Percentiles rank a stretch among this genome's conserved stretches.
Evolutionary conservation across 2,888 invertebrate genomes (phyloP).

Genomic region (Drosophila aldrichi): DNA sequence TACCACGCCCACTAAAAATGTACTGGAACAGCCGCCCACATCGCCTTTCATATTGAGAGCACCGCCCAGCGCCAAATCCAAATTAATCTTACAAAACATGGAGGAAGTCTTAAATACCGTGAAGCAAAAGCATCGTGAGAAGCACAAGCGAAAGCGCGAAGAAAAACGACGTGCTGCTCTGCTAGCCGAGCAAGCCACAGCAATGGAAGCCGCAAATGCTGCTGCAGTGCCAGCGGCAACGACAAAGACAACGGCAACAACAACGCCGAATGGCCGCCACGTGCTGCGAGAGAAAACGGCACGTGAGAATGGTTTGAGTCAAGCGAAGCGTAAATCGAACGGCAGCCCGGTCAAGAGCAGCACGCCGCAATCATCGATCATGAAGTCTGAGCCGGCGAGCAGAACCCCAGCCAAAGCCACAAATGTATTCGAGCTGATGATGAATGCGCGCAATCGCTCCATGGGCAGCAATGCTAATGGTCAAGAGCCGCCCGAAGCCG

Average conservation of each 20-base stretch:
- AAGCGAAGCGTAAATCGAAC: constrained; percentile 38
- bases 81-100: constrained; percentile 84
- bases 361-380: constrained; percentile 41
- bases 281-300: constrained; percentile 69
- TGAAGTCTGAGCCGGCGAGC: constrained; percentile 27
- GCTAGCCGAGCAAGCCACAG: constrained; percentile 54
- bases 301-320: constrained; percentile 65
- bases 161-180: constrained; percentile 79
- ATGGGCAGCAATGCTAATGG: constrained; percentile 89
- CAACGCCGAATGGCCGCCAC: constrained; percentile 47
- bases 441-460: constrained; percentile 89
- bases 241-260: constrained; percentile 24
- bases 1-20: constrained; percentile 62
- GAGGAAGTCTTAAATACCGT: constrained; percentile 84
- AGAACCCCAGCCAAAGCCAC: constrained; percentile 42
- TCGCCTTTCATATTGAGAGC: constrained; percentile 77
- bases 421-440: constrained; percentile 89
- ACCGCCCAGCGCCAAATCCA: constrained; percentile 82
- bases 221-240: background rate
- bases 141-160: constrained; percentile 82
- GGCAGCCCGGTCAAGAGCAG: constrained; percentile 66
- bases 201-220: constrained; percentile 8
- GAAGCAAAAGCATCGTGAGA: constrained; percentile 84
- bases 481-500: constrained; percentile 81
- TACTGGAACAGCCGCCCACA: constrained; percentile 49